A percentile compares a stretch with the other conserved stretches of the same genome.
These are phyloP conservation scores for Neomonachus schauinslandi DNA, from an alignment of 2,113 vertebrate species.

Conservation along the genomic window DNA sequence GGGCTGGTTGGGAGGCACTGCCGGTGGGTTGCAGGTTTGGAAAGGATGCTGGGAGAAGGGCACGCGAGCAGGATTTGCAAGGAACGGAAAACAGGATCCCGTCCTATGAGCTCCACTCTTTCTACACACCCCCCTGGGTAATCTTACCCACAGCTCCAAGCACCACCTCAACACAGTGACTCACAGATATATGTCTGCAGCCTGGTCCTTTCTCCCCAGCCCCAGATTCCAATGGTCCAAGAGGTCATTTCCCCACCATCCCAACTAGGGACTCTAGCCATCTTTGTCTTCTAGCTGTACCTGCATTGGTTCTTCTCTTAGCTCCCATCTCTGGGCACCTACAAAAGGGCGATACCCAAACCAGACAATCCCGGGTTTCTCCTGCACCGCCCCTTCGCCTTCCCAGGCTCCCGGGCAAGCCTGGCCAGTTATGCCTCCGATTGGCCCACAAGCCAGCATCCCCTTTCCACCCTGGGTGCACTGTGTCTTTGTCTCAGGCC, in stretches of 20 bases:
- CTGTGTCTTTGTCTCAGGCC: background rate
- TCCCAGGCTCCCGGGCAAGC: accelerated
- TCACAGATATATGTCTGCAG: background rate
- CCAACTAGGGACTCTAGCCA: background rate
- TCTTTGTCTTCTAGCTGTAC: no score
- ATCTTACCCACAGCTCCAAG: conserved; percentile 17
- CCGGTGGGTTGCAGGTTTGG: background rate
- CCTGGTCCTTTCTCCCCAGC: background rate
- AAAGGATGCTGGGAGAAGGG: background rate
- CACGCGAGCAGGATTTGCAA: background rate
- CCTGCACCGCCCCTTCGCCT: background rate
- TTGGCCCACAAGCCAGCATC: background rate
- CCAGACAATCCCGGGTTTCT: no score
- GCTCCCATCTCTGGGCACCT: background rate
- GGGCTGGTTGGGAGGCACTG: no score
- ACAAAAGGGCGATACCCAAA: background rate
- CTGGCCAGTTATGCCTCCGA: background rate
- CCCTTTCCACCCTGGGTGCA: background rate
- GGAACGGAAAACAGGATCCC: background rate
- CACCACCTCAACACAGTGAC: background rate
- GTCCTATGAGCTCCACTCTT: background rate
- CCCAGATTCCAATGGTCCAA: background rate
- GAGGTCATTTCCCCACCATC: background rate
- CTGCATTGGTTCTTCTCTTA: background rate
- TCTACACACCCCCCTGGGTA: background rate